phyloP scores from a whole-genome alignment of 2,888 invertebrate species.

The Watsonalla cultraria region DNA sequence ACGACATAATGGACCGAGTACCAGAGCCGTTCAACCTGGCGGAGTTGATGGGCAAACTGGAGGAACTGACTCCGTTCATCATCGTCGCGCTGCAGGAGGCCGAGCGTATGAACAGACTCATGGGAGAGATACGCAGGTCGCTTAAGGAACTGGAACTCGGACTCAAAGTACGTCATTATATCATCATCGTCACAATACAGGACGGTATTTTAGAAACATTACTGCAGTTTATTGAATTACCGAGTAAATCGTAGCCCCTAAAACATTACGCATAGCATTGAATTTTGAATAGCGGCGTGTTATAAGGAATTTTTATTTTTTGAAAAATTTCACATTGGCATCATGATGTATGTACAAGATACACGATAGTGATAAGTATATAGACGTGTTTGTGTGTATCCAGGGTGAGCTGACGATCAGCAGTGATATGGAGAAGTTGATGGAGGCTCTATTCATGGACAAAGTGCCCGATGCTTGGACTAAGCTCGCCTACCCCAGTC shows the following conservation, averaged over 20 bases:
- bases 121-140: conserved; percentile 88
- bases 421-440: conserved; percentile 92
- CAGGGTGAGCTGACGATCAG: conserved; percentile 96
- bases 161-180: conserved; percentile 81
- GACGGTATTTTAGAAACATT: not conserved
- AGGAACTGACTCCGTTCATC: conserved; percentile 93
- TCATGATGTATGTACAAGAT: too few species aligned
- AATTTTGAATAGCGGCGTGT: too few species aligned
- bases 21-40: conserved; percentile 92
- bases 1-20: conserved; percentile 92
- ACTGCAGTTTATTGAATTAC: too few species aligned
- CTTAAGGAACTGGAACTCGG: conserved; percentile 92
- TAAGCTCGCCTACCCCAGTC: conserved; percentile 92
- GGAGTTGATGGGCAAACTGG: conserved; percentile 91
- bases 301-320: too few species aligned
- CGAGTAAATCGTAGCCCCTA: too few species aligned
- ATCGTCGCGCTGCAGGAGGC: conserved; percentile 96
- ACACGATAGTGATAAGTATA: too few species aligned
- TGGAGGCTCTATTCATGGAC: conserved; percentile 93
- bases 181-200: not conserved
- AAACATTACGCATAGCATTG: too few species aligned
- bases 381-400: not conserved
- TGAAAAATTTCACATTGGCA: too few species aligned
- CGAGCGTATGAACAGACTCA: conserved; percentile 95
- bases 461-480: conserved; percentile 92